Evolutionary conservation across 2,113 vertebrate species (phyloP).

Genomic region (Pelmatolapia mariae): DNA sequence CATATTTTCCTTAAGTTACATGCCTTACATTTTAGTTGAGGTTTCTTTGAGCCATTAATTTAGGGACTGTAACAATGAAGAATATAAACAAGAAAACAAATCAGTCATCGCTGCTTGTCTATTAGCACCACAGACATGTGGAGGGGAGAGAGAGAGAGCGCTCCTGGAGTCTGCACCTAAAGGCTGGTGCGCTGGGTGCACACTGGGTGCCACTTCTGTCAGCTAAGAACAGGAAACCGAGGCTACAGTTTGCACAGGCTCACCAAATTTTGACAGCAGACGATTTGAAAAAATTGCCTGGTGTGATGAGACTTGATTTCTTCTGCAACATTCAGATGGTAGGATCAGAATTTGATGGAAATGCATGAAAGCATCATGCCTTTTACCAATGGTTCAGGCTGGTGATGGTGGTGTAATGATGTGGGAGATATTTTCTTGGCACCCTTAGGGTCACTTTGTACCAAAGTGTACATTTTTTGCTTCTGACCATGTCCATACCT

Average conservation of each 20-base stretch:
- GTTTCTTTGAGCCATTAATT: background rate
- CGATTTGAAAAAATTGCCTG: background rate
- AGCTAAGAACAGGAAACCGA: background rate
- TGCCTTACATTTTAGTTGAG: background rate
- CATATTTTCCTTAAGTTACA: background rate
- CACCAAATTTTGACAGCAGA: background rate
- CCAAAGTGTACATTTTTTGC: background rate
- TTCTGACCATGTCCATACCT: background rate
- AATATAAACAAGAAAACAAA: background rate
- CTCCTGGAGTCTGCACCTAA: background rate
- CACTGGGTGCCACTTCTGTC: background rate
- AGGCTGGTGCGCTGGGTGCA: background rate
- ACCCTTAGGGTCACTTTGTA: background rate
- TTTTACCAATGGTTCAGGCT: background rate
- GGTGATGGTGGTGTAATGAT: background rate
- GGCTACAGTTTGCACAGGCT: background rate
- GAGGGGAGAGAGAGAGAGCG: background rate
- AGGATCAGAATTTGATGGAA: background rate
- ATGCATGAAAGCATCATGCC: background rate
- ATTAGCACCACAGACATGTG: background rate
- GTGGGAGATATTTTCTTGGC: background rate
- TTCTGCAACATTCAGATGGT: background rate
- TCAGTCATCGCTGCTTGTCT: background rate
- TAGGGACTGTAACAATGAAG: background rate
- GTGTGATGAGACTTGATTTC: background rate